Evolutionary conservation across 2,113 vertebrate genomes (phyloP), one percentile per base, ranked within the genome.

Genomic region (Micronisus gabar): DNA sequence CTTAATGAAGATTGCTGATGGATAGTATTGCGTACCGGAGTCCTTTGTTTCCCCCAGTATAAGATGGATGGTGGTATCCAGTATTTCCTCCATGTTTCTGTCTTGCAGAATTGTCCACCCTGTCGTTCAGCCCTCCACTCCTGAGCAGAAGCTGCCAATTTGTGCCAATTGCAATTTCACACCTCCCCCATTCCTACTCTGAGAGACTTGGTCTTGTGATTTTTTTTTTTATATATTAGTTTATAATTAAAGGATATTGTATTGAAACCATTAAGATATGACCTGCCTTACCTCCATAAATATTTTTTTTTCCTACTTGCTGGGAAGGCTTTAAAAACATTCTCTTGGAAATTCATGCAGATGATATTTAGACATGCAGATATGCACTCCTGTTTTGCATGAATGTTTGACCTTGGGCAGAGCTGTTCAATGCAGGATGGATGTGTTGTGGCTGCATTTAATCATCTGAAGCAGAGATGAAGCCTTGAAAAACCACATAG

Each of bases 331-430:
- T 92, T 94, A 93, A 63, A 86, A 94, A 80, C 78, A 63, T 52
- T 71, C 70, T 81, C 70, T 62, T 88, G 56, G 96, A 95, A 94
- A 91, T 95, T 82, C 92, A 86, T 61, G 88, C 94, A 83, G 95
- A 97, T 94, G 95, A 86, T 91, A 79, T 96, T 96, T 92, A 97
- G 94, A 95, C 94, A 93, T 91, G 97, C 96, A 97, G 97, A 96
- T 96, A 93, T 72, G 63, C 89, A 91, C 93, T 95, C 93, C 98
- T 86, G 86, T 93, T 98, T 95, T 97, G 97, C 94, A 81, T 95
- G 97, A 96, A 96, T 90, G 96, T 97, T 93, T 98, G 98, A 98
- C 98, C 98, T 98, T 98, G 98, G 94, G 97, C 81, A 97, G 96
- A 96, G 97, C 93, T 56, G 83, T 93, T 94, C 72, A 91, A 20